Evolutionary conservation across 92 coral and sea anemone genomes (phyloP), one percentile per base, ranked within the genome.

Genomic region (Nematostella vectensis): DNA sequence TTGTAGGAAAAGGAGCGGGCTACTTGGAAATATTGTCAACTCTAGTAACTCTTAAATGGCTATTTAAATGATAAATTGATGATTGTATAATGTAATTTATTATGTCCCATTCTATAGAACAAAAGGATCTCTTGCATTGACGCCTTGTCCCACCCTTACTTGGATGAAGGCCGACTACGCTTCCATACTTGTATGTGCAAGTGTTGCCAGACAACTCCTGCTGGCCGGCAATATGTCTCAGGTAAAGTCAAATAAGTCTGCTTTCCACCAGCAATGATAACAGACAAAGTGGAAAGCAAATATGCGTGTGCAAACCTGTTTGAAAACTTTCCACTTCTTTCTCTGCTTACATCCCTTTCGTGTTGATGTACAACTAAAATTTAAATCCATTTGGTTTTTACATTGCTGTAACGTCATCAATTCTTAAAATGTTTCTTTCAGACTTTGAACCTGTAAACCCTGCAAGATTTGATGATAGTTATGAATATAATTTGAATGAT

Each of bases 101-200:
- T n/a, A n/a, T n/a, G n/a, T 33, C 15, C 6, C 15, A 6, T 33
- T 33, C 44, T 44, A 47, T 55, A 93, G 99, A 93, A 72, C 25
- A 87, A 93, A 61, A 73, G 99, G 61, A 93, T 93, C 42, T 68
- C 85, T 12, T 93, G 99, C 38, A 65, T 85, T 8, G 99, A 93
- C 69, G 99, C 96, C 18, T 58, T 93, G 33, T 93, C 99, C 25
- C 99, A 93, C 67, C 99, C 96, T 24, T 93, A 93, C 65, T 79
- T 93, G 58, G 99, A 93, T 38, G 99, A 93, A 68, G 99, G 99
- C 48, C 62, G 96, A 57, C 59, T 93, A 56, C 60, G 99, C 54
- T 93, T 78, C 66, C 99, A 93, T 59, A 87, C 99, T 3, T 93
- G 99, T 38, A 93, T 93, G 99, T 93, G 99, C 70, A 87, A 69